These are phyloP conservation scores for Phaethon lepturus DNA, from an alignment of 2,113 vertebrate species.

Conservation along the genomic window DNA sequence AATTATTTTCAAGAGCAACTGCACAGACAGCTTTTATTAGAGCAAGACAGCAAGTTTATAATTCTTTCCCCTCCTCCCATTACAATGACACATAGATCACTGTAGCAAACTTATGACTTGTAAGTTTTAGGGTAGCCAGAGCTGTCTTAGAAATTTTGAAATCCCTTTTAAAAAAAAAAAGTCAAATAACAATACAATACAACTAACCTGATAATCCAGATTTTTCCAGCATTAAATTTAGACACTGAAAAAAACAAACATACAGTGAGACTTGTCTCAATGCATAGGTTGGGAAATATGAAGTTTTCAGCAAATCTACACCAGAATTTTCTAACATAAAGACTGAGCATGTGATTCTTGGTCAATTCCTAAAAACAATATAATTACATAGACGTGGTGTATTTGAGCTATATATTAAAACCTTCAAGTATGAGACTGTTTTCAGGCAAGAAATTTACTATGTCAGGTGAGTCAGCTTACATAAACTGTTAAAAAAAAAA, in stretches of 20 bases:
- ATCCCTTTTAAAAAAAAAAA: background rate
- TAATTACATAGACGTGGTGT: fast-evolving
- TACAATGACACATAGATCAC: background rate
- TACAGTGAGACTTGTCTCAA: background rate
- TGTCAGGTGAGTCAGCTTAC: background rate
- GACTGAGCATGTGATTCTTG: background rate
- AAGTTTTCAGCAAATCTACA: background rate
- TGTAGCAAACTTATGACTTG: background rate
- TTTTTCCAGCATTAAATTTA: constrained; percentile 85
- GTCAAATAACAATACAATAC: background rate
- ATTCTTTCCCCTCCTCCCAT: background rate
- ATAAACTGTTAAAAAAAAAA: background rate
- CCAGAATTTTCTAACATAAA: background rate
- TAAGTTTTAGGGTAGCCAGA: background rate
- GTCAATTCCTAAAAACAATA: background rate
- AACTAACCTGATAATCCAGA: constrained; percentile 86
- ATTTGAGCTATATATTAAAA: background rate
- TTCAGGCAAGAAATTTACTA: background rate
- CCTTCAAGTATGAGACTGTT: background rate
- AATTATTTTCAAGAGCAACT: background rate
- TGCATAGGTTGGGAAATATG: background rate
- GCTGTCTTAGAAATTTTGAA: background rate
- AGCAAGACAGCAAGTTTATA: background rate
- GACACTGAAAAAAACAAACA: constrained; percentile 81
- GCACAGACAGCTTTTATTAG: background rate